These are phyloP conservation scores for Helleia helle DNA, from an alignment of 2,888 invertebrate species.

Conservation along the genomic window DNA sequence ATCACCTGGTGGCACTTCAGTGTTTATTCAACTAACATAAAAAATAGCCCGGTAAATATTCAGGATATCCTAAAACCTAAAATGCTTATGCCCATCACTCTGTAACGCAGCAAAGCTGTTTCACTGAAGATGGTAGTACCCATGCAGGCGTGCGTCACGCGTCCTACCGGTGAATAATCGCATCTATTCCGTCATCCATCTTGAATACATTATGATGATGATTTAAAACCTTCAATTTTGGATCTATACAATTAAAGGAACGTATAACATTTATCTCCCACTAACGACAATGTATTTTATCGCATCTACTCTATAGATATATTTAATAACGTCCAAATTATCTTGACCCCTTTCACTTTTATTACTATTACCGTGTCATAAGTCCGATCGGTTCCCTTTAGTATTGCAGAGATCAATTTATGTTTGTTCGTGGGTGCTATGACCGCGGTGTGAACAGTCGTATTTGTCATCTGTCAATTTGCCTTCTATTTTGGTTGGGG, in stretches of 20 bases:
- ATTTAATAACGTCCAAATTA: slow-evolving; percentile 41
- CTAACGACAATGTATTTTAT: slow-evolving; percentile 44
- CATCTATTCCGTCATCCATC: no score
- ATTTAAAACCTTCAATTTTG: slow-evolving; percentile 5
- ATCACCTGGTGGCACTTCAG: no score
- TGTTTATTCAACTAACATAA: no score
- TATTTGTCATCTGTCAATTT: slow-evolving; percentile 74
- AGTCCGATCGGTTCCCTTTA: no score
- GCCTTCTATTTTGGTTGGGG: slow-evolving; percentile 65
- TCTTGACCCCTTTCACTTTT: slow-evolving; percentile 29
- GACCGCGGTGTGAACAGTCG: slow-evolving; percentile 62
- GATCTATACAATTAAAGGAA: slow-evolving; percentile 40
- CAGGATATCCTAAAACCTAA: no score
- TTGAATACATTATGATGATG: neutral
- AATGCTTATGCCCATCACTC: no score
- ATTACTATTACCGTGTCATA: slow-evolving; percentile 3
- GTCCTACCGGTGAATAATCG: no score
- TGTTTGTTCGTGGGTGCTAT: slow-evolving; percentile 38
- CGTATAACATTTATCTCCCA: slow-evolving; percentile 59
- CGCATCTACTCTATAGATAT: slow-evolving; percentile 64
- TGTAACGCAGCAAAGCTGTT: no score
- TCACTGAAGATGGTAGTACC: no score
- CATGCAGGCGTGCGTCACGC: no score
- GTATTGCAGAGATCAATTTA: slow-evolving; percentile 27
- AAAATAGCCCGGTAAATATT: no score